Conservation (phyloP, 2,888 invertebrate species). For the Trilocha varians region DNA sequence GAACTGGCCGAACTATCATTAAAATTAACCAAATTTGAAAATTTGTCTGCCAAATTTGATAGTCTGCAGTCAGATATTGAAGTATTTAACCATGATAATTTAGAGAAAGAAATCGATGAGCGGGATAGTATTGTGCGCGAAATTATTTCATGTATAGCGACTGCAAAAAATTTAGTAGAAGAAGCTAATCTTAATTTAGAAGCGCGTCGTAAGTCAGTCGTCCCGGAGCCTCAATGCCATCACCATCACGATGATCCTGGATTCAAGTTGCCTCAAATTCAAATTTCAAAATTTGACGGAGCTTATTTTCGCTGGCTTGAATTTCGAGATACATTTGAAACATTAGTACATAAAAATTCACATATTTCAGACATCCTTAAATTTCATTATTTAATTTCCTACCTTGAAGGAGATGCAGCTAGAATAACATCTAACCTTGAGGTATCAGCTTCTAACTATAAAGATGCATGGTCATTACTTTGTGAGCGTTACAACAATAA, state of each 20-base stretch:
- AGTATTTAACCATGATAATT: constrained; percentile 6
- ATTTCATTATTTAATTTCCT: not conserved
- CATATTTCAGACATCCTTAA: not conserved
- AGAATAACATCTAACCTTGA: too few relatives aligned
- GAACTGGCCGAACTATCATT: constrained; percentile 8
- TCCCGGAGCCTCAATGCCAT: not conserved
- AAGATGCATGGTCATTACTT: too few relatives aligned
- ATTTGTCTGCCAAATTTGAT: constrained; percentile 8
- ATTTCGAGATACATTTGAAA: constrained; percentile 3
- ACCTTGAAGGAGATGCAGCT: too few relatives aligned
- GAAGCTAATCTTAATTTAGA: constrained; percentile 1
- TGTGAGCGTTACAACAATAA: too few relatives aligned
- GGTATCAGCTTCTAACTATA: too few relatives aligned
- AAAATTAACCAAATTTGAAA: constrained; percentile 6
- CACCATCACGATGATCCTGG: constrained; percentile 6
- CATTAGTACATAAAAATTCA: not conserved
- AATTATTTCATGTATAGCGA: constrained; percentile 9
- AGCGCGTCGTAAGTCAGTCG: not conserved
- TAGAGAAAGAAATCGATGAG: constrained; percentile 11
- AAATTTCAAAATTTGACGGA: constrained; percentile 18
- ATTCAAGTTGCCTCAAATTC: constrained; percentile 15
- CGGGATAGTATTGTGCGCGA: constrained; percentile 12
- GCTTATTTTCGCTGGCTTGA: constrained; percentile 17
- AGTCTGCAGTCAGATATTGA: constrained; percentile 14
- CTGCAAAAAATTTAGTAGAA: constrained; percentile 10